phyloP scores from a whole-genome alignment of 2,888 invertebrate species.

The Tigriopus californicus region DNA sequence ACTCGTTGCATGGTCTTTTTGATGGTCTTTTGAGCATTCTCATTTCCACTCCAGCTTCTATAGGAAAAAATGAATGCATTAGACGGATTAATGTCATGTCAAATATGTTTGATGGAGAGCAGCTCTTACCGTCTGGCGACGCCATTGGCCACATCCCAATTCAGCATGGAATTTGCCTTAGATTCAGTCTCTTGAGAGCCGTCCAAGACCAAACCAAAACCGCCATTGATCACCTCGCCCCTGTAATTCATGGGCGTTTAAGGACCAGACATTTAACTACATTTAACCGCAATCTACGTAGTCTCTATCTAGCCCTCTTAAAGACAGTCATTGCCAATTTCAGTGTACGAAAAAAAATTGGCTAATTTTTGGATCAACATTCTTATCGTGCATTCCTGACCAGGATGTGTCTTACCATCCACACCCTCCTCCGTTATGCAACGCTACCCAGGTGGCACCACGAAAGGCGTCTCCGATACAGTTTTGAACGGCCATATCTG shows the following conservation, averaged over 20 bases:
- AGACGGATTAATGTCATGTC: background rate
- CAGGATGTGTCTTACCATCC: constrained; percentile 29
- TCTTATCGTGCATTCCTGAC: background rate
- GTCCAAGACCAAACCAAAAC: constrained; percentile 41
- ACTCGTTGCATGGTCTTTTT: constrained; percentile 31
- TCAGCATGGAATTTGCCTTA: constrained; percentile 32
- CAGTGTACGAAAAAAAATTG: no score
- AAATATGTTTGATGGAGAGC: no score
- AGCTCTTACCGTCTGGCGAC: constrained; percentile 27
- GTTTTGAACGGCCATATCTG: constrained; percentile 41
- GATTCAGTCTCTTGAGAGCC: constrained; percentile 33
- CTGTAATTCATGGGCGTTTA: constrained; percentile 21
- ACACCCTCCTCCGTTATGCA: constrained; percentile 38
- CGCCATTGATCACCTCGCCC: constrained; percentile 44
- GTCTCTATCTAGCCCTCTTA: no score
- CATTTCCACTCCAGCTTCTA: constrained; percentile 39
- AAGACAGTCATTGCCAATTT: no score
- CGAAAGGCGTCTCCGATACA: constrained; percentile 37
- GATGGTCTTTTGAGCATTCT: constrained; percentile 34
- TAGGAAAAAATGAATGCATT: background rate
- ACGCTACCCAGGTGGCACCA: constrained; percentile 42
- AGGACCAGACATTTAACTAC: no score
- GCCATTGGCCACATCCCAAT: constrained; percentile 42
- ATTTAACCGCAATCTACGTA: no score
- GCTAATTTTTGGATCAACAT: no score